Evolutionary conservation across 2,113 vertebrate species (phyloP), one percentile per base, ranked within the genome.

Genomic region (Pachypanchax playfairii): DNA sequence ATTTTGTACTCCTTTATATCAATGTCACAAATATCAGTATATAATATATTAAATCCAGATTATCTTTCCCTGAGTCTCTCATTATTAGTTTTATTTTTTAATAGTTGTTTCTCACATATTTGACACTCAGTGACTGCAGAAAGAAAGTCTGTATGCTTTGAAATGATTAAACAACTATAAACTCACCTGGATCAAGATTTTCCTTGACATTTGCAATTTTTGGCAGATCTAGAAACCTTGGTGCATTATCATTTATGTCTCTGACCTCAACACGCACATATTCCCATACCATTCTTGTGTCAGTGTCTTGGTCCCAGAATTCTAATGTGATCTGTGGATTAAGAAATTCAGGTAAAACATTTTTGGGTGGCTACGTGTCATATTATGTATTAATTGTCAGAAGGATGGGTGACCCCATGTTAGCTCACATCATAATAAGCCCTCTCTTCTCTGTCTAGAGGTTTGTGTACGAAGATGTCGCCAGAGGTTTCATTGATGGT

Each of bases 211-310:
- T 0, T 13, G 42, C 4, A 1, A 1, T 18, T 0, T 83, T 50
- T 22, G 47, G n/a, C 2, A 65, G 0, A 0, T 1, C 0, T 0
- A 0, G 1, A 73, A 95, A 94, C 10, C 0, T 5, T 0, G 94
- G 94, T 0, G 80, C 4, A 0, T 95, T 94, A 70, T 95, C 94
- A 60, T 96, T 96, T 52, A 91, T 65, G 47, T 96, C 94, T 4
- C 57, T 56, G 64, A 96, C 44, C 3, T 80, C 82, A 3, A 96
- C 67, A 33, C 90, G 60, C 1, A 96, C n/a, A n/a, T n/a, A 81
- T 13, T 91, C 85, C 4, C 0, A 70, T 70, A 94, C 94, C 18
- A 93, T 6, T 0, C 0, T 0, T 0, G 2, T 0, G 0, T 8
- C 28, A 0, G 78, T 88, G 0, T 0, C 0, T 35, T 1, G 71